A percentile compares a stretch with the other conserved stretches of the same genome.
Evolutionary conservation across 2,113 vertebrate species (phyloP).

Genomic region (Ciconia stormi): DNA sequence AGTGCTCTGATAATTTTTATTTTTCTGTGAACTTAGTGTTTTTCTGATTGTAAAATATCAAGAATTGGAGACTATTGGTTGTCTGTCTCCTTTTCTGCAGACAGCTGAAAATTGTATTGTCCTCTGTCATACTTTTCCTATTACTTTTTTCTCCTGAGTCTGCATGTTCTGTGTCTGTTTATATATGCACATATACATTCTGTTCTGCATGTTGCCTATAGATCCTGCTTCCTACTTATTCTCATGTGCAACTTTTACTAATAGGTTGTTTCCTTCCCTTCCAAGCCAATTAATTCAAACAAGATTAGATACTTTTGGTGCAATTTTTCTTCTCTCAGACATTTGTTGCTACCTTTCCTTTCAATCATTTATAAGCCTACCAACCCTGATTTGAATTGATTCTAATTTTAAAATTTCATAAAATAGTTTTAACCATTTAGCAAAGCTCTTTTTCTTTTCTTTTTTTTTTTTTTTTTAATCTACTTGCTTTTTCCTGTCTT

Average conservation of each 20-base stretch:
- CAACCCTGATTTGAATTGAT: background rate
- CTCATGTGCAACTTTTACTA: background rate
- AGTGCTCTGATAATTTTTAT: no score
- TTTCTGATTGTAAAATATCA: background rate
- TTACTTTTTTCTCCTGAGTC: background rate
- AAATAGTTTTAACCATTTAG: background rate
- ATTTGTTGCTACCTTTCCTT: background rate
- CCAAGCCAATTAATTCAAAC: background rate
- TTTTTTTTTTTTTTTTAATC: background rate
- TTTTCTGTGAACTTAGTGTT: background rate
- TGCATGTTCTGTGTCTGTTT: background rate
- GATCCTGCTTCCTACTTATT: background rate
- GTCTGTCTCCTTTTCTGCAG: background rate
- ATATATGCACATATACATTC: background rate
- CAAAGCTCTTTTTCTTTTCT: background rate
- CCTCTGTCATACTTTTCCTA: background rate
- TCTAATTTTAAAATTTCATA: background rate
- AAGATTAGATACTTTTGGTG: background rate
- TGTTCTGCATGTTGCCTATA: background rate
- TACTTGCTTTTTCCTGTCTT: background rate
- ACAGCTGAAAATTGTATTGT: background rate
- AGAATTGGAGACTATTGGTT: background rate
- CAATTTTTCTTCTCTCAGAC: background rate
- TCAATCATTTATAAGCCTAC: background rate
- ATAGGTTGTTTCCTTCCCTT: background rate